phyloP scores from a whole-genome alignment of 2,888 invertebrate species.

The Drymonia ruficornis region DNA sequence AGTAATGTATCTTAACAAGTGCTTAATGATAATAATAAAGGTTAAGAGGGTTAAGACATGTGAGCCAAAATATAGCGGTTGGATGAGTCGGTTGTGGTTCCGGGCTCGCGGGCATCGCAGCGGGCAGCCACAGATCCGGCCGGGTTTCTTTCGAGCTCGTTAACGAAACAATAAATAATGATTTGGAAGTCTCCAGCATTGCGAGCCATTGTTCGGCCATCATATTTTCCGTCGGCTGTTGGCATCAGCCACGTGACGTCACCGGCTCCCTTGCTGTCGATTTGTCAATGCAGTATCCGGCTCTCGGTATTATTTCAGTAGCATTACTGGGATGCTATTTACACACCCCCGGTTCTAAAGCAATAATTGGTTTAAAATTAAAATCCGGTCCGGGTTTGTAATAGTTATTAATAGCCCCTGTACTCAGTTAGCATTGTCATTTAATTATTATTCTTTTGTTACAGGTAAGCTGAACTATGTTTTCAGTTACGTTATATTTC shows the following conservation, averaged over 20 bases:
- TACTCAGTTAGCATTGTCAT: no score
- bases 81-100: conserved; percentile 52
- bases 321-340: conserved; percentile 17
- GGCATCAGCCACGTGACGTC: conserved; percentile 52
- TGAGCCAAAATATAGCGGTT: conserved; percentile 47
- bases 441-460: conserved; percentile 30
- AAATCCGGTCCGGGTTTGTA: no score
- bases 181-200: conserved; percentile 69
- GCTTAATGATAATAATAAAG: background rate
- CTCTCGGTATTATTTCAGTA: conserved; percentile 25
- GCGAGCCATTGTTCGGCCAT: conserved; percentile 67
- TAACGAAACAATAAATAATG: conserved; percentile 81
- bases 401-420: no score
- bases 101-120: conserved; percentile 49
- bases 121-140: conserved; percentile 58
- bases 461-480: conserved; percentile 31
- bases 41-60: conserved; percentile 39
- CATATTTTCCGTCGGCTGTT: conserved; percentile 63
- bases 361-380: no score
- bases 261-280: conserved; percentile 50
- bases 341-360: no score
- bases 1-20: no score
- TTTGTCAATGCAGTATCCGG: conserved; percentile 54
- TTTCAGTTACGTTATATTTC: background rate
- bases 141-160: conserved; percentile 71